A percentile compares a stretch with the other conserved stretches of the same genome.
Conservation (phyloP, 2,888 invertebrate genomes). For the Drosophila diplacantha region DNA sequence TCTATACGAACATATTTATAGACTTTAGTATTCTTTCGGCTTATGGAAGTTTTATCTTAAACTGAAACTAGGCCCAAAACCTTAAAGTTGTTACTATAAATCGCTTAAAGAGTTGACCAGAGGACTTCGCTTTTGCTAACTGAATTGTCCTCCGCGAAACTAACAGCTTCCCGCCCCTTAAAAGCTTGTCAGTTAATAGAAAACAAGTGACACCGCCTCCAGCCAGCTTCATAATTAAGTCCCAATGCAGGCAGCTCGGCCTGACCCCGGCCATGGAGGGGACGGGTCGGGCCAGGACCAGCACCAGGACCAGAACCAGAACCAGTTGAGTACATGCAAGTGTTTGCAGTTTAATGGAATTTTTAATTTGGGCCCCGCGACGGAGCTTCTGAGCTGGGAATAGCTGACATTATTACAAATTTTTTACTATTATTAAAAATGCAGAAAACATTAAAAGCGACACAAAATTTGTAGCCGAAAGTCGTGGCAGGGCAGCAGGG, state of each 20-base stretch:
- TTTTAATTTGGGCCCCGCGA: constrained; percentile 52
- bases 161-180: constrained; percentile 25
- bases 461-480: constrained; percentile 35
- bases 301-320: background rate
- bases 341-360: constrained; percentile 68
- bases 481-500: constrained; percentile 7
- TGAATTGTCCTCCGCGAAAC: constrained; percentile 13
- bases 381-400: constrained; percentile 17
- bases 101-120: background rate
- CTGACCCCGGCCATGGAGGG: constrained; percentile 20
- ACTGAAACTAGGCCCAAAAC: background rate
- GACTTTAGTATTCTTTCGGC: no score
- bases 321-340: constrained; percentile 33
- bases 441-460: constrained; percentile 43
- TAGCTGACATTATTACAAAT: constrained; percentile 45
- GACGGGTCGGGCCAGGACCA: background rate
- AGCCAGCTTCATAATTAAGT: constrained; percentile 54
- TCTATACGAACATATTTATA: background rate
- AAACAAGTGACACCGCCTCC: constrained; percentile 37
- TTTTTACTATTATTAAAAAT: constrained; percentile 54
- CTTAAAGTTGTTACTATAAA: background rate
- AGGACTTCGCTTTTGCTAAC: background rate
- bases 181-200: constrained; percentile 56
- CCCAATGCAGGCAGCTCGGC: constrained; percentile 26
- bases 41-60: background rate